Evolutionary conservation across 1,140 invertebrate genomes (phyloP), one percentile per base, ranked within the genome.

Genomic region (silkworm (Bombyx mori)): DNA sequence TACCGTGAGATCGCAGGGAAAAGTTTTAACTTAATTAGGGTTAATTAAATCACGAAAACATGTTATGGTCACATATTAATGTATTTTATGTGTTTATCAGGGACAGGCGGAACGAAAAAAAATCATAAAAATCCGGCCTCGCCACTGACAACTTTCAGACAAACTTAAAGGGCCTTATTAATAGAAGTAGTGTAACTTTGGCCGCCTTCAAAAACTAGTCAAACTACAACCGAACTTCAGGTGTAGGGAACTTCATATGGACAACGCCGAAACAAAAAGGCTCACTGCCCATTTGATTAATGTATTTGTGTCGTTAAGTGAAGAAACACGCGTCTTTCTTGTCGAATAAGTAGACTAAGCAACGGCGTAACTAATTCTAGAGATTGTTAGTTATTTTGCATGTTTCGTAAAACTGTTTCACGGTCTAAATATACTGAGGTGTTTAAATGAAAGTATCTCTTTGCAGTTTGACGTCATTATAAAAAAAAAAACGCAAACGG

Each of bases 311-410:
- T 77, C 75, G 69, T 75, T 69, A 62, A 70, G 69, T 80, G 73
- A 77, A 79, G 77, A 82, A 83, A 82, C 79, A 71, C 67, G 62
- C 68, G 65, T 84, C 69, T 79, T 79, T 72, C 75, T 77, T 79
- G 69, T 80, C 68, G 72, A 77, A 69, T 72, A 82, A 79, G 75
- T 77, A 78, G 75, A 82, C 66, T 78, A 74, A 79, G 77, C 80
- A 79, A 82, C 77, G 54, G 82, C 83, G 82, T 84, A 87, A 82
- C 82, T 82, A 87, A 82, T 84, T 82, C 76, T 75, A 73, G 80
- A 84, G 80, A 85, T 87, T 85, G 84, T 85, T 75, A 79, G 71
- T 82, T 79, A 84, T 85, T 87, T 87, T 87, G 82, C 84, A 87
- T 87, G 84, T 87, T 87, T 87, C 84, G 84, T 82, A 74, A 87